phyloP scores from a whole-genome alignment of 2,888 invertebrate species.

The Lycaena phlaeas region DNA sequence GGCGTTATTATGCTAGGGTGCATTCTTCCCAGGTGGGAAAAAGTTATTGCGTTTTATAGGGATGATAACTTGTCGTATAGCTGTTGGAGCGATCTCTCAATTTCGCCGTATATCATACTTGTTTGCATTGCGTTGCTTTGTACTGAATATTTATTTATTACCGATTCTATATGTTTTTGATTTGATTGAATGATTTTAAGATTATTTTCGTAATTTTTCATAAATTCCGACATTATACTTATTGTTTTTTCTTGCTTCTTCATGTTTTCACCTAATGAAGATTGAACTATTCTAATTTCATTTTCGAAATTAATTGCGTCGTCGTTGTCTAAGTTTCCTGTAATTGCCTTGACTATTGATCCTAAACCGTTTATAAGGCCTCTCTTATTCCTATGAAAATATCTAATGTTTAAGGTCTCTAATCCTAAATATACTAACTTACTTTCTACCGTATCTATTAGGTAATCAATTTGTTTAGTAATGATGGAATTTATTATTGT shows the following conservation, averaged over 20 bases:
- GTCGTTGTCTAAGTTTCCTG: slow-evolving; percentile 12
- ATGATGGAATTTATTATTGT: neutral
- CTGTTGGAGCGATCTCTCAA: slow-evolving; percentile 7
- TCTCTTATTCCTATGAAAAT: slow-evolving; percentile 8
- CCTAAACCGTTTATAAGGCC: slow-evolving; percentile 13
- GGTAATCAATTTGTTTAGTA: slow-evolving; percentile 11
- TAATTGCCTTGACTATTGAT: slow-evolving; percentile 13
- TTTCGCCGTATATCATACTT: slow-evolving; percentile 8
- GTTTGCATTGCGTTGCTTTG: neutral
- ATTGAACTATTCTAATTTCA: slow-evolving; percentile 8
- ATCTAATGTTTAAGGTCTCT: slow-evolving; percentile 7
- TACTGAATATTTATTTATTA: neutral
- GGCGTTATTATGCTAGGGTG: slow-evolving; percentile 13
- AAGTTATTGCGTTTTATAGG: slow-evolving; percentile 14
- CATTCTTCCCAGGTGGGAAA: slow-evolving; percentile 12
- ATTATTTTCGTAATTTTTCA: slow-evolving; percentile 10
- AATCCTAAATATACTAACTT: slow-evolving; percentile 13
- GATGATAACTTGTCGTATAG: slow-evolving; percentile 9
- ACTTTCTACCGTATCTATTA: slow-evolving; percentile 10
- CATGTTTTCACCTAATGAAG: neutral
- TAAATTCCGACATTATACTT: slow-evolving; percentile 12
- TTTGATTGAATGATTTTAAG: neutral
- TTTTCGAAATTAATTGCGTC: slow-evolving; percentile 11
- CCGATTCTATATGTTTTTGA: neutral
- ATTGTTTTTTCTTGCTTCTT: slow-evolving; percentile 8